phyloP scores from a whole-genome alignment of 2,888 invertebrate species.

The Blastobasis lacticolella region DNA sequence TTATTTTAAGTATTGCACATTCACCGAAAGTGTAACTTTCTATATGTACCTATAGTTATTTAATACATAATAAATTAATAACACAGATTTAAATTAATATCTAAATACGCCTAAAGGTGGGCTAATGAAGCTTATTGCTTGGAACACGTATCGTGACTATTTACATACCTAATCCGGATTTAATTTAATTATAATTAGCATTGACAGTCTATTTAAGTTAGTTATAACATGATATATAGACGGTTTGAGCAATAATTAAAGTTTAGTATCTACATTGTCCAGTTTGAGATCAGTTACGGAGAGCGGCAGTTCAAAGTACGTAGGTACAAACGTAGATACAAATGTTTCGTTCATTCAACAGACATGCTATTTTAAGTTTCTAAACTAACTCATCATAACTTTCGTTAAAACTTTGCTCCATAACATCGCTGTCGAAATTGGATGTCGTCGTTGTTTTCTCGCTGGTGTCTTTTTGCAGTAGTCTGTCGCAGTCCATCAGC shows the following conservation, averaged over 20 bases:
- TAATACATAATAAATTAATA: no score
- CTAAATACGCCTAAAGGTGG: slow-evolving; percentile 1
- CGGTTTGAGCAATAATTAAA: no score
- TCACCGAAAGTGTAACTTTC: slow-evolving; percentile 27
- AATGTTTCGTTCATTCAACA: neutral
- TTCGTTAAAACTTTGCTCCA: slow-evolving; percentile 54
- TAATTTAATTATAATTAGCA: slow-evolving; percentile 1
- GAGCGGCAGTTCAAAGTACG: no score
- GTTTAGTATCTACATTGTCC: no score
- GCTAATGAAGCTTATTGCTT: slow-evolving; percentile 51
- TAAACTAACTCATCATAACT: slow-evolving; percentile 34
- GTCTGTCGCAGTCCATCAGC: slow-evolving; percentile 57
- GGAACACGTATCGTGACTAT: slow-evolving; percentile 44
- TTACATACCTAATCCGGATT: slow-evolving; percentile 27
- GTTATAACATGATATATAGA: no score
- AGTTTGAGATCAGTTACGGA: no score
- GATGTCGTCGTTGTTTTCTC: slow-evolving; percentile 35
- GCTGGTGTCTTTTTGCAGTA: slow-evolving; percentile 47
- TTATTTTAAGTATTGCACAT: slow-evolving; percentile 10
- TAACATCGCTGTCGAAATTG: slow-evolving; percentile 47
- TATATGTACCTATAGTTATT: neutral
- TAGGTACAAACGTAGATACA: neutral
- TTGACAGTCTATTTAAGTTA: no score
- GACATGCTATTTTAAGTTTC: neutral
- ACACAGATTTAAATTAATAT: slow-evolving; percentile 3